Base-by-base conservation (phyloP, 1,140 invertebrate species). In the Drosophila dunni region DNA sequence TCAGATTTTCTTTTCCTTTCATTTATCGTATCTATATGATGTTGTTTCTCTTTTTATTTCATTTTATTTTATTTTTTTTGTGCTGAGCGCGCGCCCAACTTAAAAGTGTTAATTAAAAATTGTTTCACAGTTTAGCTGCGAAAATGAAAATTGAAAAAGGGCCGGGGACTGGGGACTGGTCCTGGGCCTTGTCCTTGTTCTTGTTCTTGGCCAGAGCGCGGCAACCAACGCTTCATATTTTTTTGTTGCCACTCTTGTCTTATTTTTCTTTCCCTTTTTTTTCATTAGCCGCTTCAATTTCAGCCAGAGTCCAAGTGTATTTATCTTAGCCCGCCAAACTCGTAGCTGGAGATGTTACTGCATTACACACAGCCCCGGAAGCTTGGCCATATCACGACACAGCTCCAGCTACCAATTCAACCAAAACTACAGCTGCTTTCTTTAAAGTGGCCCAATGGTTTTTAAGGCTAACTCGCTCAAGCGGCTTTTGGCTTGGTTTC, bases 81-180 rank as follows among this genome's bases (percentile, higher is more conserved):
- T 50, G 45, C 53, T 57, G 42, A 50, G 57, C 63, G 64, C 62
- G 80, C 64, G 62, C 62, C 68, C 73, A 90, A 88, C 88, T 91
- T 83, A 85, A 91, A 91, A 91, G 88, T 91, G 88, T 91, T 91
- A 91, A 91, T 91, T 91, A 91, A 91, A 91, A 91, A 91, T 91
- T 91, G 88, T 91, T 91, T 91, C 88, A 91, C 88, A 91, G 88
- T 91, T 91, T 91, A 91, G 88, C 88, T 91, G 88, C 80, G 88
- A 91, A 91, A 91, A 91, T 88, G 88, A 91, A 89, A 91, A 91
- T 88, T 91, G 88, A 84, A 91, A 91, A 88, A 80, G 83, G 83
- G 79, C 74, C 70, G 34, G 36, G 10, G 53, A 15, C 53, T 36
- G 82, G 82, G 79, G n/a, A 60, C 75, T 34, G 34, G 9, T 33